Evolutionary conservation across 2,888 invertebrate species (phyloP), one percentile per base, ranked within the genome.

Genomic region (Phanerotoma sp.): DNA sequence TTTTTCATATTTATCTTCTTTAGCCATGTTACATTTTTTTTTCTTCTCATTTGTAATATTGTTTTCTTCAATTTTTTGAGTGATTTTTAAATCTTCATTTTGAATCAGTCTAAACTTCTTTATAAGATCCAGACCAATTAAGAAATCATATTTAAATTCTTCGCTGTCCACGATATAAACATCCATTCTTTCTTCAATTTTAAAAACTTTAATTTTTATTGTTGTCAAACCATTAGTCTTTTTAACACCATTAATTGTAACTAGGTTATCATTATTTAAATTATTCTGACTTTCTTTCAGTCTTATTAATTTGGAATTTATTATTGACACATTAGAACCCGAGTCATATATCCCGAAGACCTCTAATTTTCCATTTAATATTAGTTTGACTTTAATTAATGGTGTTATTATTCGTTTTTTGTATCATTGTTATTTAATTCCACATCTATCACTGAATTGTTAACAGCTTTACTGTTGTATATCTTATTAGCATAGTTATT

Each of bases 91-190:
- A 35, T 68, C 54, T 51, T 67, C 62, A 51, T 65, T 56, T 47
- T 67, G 66, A 7, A 52, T 62, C 41, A 66, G 51, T 46, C 63
- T 50, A 53, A 65, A 68, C 25, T 64, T 63, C 44, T 63, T 58
- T 60, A 68, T 67, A 13, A 60, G 60, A 52, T 68, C 67, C 51
- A 68, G 50, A 37, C 66, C 65, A 10, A 67, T 56, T 37, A 69
- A 45, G 38, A 69, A 60, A 49, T 68, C 62, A 56, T 66, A 62
- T 30, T 64, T 59, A 32, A 68, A 67, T 42, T 63, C 58, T 57
- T 65, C 56, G 49, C 63, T 58, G 20, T 66, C 55, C n/a, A 63
- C 51, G n/a, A 63, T 56, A 35, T 62, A 63, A 25, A 62, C 49
- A 32, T 64, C 51, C 18, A 61, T 51, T 2, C 35, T 49, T 51